Base-by-base conservation (phyloP, 2,888 invertebrate genomes). In the Drosophila austrosaltans region DNA sequence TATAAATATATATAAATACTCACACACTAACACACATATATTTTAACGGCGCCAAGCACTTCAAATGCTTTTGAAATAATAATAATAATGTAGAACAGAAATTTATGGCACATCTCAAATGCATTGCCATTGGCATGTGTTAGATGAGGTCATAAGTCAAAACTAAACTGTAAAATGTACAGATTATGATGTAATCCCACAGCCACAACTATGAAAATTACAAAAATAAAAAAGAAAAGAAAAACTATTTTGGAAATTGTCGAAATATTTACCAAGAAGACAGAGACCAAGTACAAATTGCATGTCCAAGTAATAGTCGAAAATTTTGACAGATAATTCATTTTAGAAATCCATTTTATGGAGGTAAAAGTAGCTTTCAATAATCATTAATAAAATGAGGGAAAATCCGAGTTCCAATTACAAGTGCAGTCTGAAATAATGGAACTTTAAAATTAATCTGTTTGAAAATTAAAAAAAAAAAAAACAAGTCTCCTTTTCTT, bases 121-220 rank as follows among this genome's bases (percentile, higher is more conserved):
- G 48, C 48, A 48, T 48, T 22, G 48, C 48, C 10, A 48, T 10
- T 48, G 12, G 48, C 48, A 36, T 36, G 36, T 36, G 36, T 36
- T 36, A 36, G 48, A 48, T 48, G 48, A 48, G 48, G 22, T 48
- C 48, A 48, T 48, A 48, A 25, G 48, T 48, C 48, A 25, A 48
- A 48, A 48, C 48, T 48, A 48, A 48, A 12, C 48, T 48, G 48
- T 48, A 48, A 48, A 48, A 48, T 48, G 16, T 48, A 10, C 2
- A 48, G 48, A 48, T 48, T 48, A 48, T 48, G 48, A 48, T 48
- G 48, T 48, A 48, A 48, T 48, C 48, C 48, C 48, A 25, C 3
- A 10, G 10, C 48, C 3, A 48, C 42, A 42, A n/a, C 16, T 16
- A 42, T 42, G 42, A 16, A 42, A 48, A 48, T 48, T 22, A 22